Evolutionary conservation across 2,797 vertebrate genomes (phyloP).

Genomic region (Ptychadena robeensis): DNA sequence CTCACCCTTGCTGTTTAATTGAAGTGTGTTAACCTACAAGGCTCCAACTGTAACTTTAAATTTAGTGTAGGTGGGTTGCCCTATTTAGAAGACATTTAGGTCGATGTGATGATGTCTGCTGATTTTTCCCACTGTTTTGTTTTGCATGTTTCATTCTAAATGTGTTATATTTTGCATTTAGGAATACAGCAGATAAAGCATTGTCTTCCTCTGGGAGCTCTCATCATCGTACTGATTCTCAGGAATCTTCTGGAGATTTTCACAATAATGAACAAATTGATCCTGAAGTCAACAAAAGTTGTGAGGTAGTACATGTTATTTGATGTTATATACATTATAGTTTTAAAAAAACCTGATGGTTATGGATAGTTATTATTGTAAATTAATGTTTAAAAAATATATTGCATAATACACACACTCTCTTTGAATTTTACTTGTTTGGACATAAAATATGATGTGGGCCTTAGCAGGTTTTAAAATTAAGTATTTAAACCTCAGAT

Average conservation of each 20-base stretch:
- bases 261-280: constrained; percentile 81
- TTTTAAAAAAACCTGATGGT: background rate
- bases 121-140: background rate
- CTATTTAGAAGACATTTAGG: no score
- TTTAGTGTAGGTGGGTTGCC: no score
- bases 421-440: no score
- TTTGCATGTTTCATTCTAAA: background rate
- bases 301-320: constrained; percentile 80
- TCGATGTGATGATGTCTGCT: no score
- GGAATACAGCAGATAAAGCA: constrained; percentile 3
- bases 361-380: background rate
- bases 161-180: background rate
- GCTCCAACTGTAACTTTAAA: no score
- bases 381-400: background rate
- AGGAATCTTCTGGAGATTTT: constrained; percentile 84
- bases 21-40: no score
- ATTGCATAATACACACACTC: no score
- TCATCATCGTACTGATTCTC: constrained; percentile 79
- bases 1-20: no score
- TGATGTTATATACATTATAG: background rate
- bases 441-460: no score
- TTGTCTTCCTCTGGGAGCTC: constrained; percentile 77
- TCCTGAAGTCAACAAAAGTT: constrained; percentile 85
- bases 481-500: no score
- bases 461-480: no score